Percentiles rank a stretch among this genome's conserved stretches.
These are phyloP conservation scores for Steinernema scapterisci DNA, from an alignment of 2,888 invertebrate species.

Conservation along the genomic window DNA sequence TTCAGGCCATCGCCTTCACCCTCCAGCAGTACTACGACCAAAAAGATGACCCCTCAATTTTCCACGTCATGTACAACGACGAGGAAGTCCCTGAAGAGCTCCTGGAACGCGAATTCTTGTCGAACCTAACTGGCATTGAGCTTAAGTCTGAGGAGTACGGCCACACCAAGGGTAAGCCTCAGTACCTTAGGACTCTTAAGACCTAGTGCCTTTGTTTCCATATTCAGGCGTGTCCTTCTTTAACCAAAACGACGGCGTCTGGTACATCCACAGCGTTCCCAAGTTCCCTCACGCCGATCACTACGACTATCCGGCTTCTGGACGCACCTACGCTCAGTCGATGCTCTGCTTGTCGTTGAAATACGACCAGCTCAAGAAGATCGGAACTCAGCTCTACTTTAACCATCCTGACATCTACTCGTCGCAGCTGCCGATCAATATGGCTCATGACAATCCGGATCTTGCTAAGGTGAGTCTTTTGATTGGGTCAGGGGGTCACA, in stretches of 20 bases:
- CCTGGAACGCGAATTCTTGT: background rate
- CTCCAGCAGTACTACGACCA: conserved; percentile 55
- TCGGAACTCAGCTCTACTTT: conserved; percentile 78
- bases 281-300: conserved; percentile 75
- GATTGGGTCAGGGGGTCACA: background rate
- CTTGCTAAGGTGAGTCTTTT: conserved; percentile 68
- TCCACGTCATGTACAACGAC: conserved; percentile 80
- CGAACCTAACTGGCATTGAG: background rate
- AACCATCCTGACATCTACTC: conserved; percentile 81
- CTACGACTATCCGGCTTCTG: conserved; percentile 77
- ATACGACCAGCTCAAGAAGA: conserved; percentile 75
- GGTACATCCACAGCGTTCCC: conserved; percentile 91
- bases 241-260: conserved; percentile 77
- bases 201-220: background rate
- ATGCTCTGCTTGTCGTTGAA: conserved; percentile 83
- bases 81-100: conserved; percentile 69
- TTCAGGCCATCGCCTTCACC: conserved; percentile 58
- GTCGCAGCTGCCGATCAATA: conserved; percentile 74
- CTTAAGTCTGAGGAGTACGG: conserved; percentile 38
- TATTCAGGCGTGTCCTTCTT: conserved; percentile 74
- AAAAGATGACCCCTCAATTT: conserved; percentile 47
- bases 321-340: conserved; percentile 80
- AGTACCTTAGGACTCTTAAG: background rate
- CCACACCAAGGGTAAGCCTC: conserved; percentile 49
- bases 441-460: conserved; percentile 73